Percentiles rank a stretch among this genome's conserved stretches.
Conservation (phyloP, 2,113 vertebrate species). For the Tetrax tetrax region DNA sequence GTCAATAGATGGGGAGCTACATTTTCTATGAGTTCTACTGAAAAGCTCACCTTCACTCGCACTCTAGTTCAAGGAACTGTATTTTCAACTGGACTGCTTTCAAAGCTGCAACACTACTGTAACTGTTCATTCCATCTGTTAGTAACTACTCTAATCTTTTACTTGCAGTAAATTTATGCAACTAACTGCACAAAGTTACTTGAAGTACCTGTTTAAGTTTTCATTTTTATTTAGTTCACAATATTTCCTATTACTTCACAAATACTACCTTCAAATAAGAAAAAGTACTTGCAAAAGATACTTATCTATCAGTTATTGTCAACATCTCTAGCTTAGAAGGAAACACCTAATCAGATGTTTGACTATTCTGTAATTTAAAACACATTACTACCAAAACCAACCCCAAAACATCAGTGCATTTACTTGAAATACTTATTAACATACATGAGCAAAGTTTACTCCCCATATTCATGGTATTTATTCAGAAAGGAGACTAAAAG, state of each 20-base stretch:
- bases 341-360: constrained; percentile 22
- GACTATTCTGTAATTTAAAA: neutral
- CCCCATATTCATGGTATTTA: neutral
- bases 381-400: neutral
- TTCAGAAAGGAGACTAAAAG: neutral
- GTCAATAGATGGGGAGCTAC: neutral
- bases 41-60: neutral
- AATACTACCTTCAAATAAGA: constrained; percentile 39
- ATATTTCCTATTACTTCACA: constrained; percentile 33
- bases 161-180: neutral
- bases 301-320: neutral
- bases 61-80: neutral
- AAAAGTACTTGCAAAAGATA: constrained; percentile 26
- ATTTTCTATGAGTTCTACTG: neutral
- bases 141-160: constrained; percentile 29
- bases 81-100: constrained; percentile 14
- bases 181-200: neutral
- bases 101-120: neutral
- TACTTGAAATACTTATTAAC: constrained; percentile 13
- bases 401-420: constrained; percentile 17
- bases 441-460: neutral
- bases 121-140: neutral
- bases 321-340: constrained; percentile 6
- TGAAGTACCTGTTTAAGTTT: neutral
- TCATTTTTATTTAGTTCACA: constrained; percentile 1